Evolutionary conservation across 2,797 vertebrate genomes (phyloP).

Genomic region (Octomys mimax): DNA sequence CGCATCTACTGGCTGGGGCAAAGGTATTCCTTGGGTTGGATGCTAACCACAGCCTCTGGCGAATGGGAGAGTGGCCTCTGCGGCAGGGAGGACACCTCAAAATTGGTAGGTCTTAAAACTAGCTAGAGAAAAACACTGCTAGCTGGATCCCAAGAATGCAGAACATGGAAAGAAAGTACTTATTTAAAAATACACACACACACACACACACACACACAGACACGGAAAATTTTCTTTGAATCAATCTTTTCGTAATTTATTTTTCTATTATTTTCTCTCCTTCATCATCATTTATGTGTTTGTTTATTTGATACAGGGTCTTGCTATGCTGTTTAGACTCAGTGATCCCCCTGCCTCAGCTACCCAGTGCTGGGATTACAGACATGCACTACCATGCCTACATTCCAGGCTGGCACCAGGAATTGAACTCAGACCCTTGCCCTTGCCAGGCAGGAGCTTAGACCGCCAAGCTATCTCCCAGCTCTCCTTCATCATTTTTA

Average conservation of each 20-base stretch:
- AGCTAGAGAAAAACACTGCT: neutral
- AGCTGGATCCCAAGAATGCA: neutral
- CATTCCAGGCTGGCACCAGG: no score
- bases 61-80: neutral
- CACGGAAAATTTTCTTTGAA: no score
- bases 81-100: neutral
- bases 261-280: neutral
- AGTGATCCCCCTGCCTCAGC: no score
- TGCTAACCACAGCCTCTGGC: neutral
- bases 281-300: neutral
- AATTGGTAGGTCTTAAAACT: neutral
- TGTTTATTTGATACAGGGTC: no score
- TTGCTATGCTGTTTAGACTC: no score
- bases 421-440: no score
- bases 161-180: neutral
- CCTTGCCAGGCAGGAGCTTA: no score
- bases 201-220: neutral
- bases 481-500: neutral
- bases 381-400: no score
- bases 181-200: neutral
- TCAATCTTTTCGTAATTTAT: neutral
- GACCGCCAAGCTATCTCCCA: no score
- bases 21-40: neutral
- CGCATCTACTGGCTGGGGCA: neutral
- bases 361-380: no score